phyloP scores from a whole-genome alignment of 1,140 invertebrate species.

The Vollenhovia emeryi region DNA sequence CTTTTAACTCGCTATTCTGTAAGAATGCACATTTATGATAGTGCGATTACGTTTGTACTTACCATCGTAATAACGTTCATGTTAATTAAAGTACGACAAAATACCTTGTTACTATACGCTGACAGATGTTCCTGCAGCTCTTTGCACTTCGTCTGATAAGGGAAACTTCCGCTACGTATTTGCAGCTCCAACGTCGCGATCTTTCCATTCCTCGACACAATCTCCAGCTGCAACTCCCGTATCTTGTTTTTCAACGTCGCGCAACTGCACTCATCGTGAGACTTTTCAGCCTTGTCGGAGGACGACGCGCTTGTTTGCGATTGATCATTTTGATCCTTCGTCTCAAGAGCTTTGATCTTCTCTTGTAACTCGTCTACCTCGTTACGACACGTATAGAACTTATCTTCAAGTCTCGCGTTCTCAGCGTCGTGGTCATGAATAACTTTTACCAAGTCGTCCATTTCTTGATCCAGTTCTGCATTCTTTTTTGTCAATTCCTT shows the following conservation, averaged over 20 bases:
- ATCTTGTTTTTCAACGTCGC: constrained; percentile 72
- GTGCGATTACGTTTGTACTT: neutral
- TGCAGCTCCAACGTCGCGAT: constrained; percentile 78
- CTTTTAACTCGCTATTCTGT: constrained; percentile 71
- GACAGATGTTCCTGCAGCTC: constrained; percentile 73
- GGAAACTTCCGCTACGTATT: constrained; percentile 77
- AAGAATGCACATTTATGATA: constrained; percentile 1
- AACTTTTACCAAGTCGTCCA: constrained; percentile 72
- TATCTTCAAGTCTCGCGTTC: constrained; percentile 49
- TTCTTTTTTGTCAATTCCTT: constrained; percentile 62
- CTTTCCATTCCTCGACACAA: constrained; percentile 77
- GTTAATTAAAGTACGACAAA: constrained; percentile 21
- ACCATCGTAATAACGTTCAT: constrained; percentile 13
- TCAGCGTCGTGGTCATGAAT: constrained; percentile 59
- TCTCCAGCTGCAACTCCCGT: constrained; percentile 74
- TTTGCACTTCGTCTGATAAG: constrained; percentile 77
- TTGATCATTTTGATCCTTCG: constrained; percentile 20
- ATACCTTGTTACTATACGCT: constrained; percentile 72
- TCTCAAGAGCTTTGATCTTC: constrained; percentile 60
- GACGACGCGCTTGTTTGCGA: neutral
- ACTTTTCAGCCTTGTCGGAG: constrained; percentile 31
- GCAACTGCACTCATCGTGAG: neutral
- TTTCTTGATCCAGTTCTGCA: constrained; percentile 75
- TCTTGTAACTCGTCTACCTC: constrained; percentile 38
- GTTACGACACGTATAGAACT: neutral